Evolutionary conservation across 2,888 invertebrate genomes (phyloP).

Genomic region (Ellobium chinense): DNA sequence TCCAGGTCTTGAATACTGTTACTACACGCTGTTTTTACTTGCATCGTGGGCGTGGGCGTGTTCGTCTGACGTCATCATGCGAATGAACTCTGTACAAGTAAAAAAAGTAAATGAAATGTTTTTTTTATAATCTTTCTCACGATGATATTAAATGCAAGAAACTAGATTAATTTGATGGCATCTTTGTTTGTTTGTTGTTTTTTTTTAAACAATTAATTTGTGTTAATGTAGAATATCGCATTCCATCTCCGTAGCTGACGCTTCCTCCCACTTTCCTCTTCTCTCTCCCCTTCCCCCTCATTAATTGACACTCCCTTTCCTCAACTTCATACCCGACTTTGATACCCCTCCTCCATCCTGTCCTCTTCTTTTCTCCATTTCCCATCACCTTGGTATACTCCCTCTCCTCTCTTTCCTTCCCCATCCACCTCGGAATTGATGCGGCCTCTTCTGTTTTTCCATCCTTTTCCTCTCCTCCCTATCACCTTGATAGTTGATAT

Average conservation of each 20-base stretch:
- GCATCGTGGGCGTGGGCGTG: neutral
- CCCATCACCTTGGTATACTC: neutral
- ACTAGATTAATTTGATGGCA: too few relatives aligned
- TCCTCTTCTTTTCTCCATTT: neutral
- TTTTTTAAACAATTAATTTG: too few relatives aligned
- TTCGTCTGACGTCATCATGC: conserved; percentile 39
- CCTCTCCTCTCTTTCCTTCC: neutral
- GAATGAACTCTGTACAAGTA: conserved; percentile 24
- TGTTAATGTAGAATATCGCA: too few relatives aligned
- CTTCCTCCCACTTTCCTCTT: neutral
- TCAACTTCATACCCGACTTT: neutral
- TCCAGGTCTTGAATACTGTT: neutral
- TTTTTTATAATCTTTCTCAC: neutral
- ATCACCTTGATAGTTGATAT: neutral
- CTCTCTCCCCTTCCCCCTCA: neutral
- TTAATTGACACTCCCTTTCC: neutral
- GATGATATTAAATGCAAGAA: too few relatives aligned
- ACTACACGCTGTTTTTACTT: neutral
- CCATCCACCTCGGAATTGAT: neutral
- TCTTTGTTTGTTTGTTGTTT: neutral
- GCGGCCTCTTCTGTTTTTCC: neutral
- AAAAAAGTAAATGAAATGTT: neutral
- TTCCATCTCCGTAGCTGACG: neutral
- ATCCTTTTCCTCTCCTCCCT: neutral
- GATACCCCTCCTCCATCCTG: neutral